Evolutionary conservation across 2,888 invertebrate species (phyloP), one percentile per base, ranked within the genome.

Genomic region (Pristionchus maxplancki): DNA sequence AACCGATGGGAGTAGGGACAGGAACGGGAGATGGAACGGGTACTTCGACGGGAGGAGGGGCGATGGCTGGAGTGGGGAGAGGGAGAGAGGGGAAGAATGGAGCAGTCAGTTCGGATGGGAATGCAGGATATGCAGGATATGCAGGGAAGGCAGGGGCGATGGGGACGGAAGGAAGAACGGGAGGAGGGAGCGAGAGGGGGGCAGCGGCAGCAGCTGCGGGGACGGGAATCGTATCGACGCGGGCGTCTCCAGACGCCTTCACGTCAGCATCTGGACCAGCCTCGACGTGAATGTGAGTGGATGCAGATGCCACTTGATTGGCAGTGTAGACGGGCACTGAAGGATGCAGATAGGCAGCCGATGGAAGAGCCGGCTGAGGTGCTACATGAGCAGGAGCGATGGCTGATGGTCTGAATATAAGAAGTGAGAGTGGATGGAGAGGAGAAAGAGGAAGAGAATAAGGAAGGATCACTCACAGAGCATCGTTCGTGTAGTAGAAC

Each of bases 251-350:
- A 28, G 81, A 44, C n/a, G 88, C 88, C 62, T 88, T 88, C 1
- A 88, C 88, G 81, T 88, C 88, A 11, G 88, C 88, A 81, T 88
- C 88, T 11, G 88, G 88, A 24, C 88, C 81, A 24, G 88, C 78
- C 37, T 88, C 88, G 24, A 88, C 88, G 62, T 88, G 88, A n/a
- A 88, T 88, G 44, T 88, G 88, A 78, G 88, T 88, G 48, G 88
- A 88, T n/a, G 88, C 88, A 44, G 88, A 88, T 2, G 88, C 88
- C 6, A 88, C n/a, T 44, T 88, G 88, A 31, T 88, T 88, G 62
- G 78, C 78, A 40, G 88, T 20, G 48, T 58, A 62, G 40, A 88
- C 58, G 58, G 88, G 88, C 20, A 88, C 88, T 31, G 88, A 88
- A 31, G 88, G 88, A 62, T 88, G 88, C 8, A 88, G 40, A 58